Percentiles rank a stretch among this genome's conserved stretches.
Evolutionary conservation across 2,888 invertebrate genomes (phyloP).

Genomic region (Nomada goodeniana): DNA sequence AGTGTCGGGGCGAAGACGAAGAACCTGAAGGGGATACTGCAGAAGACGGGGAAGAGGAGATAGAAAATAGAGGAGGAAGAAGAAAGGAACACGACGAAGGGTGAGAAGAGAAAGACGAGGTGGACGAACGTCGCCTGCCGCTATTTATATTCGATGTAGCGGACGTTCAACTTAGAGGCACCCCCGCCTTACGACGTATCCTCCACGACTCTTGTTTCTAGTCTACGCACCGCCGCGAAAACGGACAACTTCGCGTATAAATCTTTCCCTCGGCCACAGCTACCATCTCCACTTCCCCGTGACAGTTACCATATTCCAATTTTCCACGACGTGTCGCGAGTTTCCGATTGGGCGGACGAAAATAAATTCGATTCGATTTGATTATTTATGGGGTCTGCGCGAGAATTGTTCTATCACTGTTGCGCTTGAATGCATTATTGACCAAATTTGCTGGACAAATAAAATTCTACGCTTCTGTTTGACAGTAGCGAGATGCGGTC

Average conservation of each 20-base stretch:
- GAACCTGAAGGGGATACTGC: constrained; percentile 36
- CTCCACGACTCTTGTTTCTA: constrained; percentile 63
- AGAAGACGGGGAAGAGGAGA: constrained; percentile 3
- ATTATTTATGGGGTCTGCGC: no score
- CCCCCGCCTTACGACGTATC: constrained; percentile 67
- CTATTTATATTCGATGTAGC: constrained; percentile 78
- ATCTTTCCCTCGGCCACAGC: constrained; percentile 71
- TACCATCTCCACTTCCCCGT: constrained; percentile 34
- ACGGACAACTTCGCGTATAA: constrained; percentile 76
- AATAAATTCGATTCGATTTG: constrained; percentile 33
- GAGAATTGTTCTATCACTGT: no score
- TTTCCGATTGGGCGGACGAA: constrained; percentile 28
- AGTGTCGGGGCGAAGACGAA: constrained; percentile 22
- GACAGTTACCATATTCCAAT: constrained; percentile 59
- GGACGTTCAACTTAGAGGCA: constrained; percentile 77
- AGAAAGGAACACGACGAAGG: constrained; percentile 36
- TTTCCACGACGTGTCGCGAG: constrained; percentile 14
- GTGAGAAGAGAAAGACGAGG: constrained; percentile 53
- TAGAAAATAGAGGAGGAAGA: constrained; percentile 24
- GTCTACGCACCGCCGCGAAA: constrained; percentile 68
- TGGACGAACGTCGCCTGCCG: constrained; percentile 69
- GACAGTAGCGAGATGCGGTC: no score
- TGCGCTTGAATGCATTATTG: no score
- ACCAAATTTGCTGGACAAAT: no score
- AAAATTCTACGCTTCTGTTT: no score